Evolutionary conservation across 2,888 invertebrate genomes (phyloP), one percentile per base, ranked within the genome.

Genomic region (Hirtodrosophila trivittata): DNA sequence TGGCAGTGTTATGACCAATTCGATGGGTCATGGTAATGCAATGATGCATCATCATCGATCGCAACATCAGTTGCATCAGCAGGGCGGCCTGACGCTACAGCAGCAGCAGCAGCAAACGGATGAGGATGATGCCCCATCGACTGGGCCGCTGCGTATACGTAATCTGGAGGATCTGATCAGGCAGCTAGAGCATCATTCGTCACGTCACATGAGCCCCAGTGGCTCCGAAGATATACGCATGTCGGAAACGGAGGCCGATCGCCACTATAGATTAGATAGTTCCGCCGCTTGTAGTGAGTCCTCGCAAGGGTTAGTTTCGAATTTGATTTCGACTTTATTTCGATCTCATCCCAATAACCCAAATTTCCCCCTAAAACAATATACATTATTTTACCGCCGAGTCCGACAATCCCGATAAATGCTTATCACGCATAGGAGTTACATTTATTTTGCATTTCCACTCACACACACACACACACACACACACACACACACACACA

Each of bases 141-240:
- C 95, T 10, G 95, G 95, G n/a, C 95, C 96, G 38, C 94, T 97
- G 88, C 93, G 97, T 76, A 97, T 97, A 90, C 93, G 97, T 73
- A 97, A 96, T 90, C 92, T 97, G 70, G 97, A 97, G 91, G 97
- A 97, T 91, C 93, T 97, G 66, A 96, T 97, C 87, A 92, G 97
- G 52, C 97, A 96, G 91, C 92, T 97, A 80, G 96, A 97, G 90
- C 96, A 96, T 89, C 96, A 97, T 90, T 95, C 96, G 77, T 93
- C 94, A 66, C 92, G 96, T 14, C 96, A 96, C 91, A 96, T 96
- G 95, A 97, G 96, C 88, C 97, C 97, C 46, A 95, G 96, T 77
- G 97, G 96, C 64, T 97, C 97, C 12, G 97, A 97, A 89, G 97
- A 97, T 88, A 96, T 97, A 88, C 91, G 92, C 78, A 92, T 93